Percentiles rank a stretch among this genome's conserved stretches.
Evolutionary conservation across 2,888 invertebrate species (phyloP).

Genomic region (Nephrotoma guestfalica): DNA sequence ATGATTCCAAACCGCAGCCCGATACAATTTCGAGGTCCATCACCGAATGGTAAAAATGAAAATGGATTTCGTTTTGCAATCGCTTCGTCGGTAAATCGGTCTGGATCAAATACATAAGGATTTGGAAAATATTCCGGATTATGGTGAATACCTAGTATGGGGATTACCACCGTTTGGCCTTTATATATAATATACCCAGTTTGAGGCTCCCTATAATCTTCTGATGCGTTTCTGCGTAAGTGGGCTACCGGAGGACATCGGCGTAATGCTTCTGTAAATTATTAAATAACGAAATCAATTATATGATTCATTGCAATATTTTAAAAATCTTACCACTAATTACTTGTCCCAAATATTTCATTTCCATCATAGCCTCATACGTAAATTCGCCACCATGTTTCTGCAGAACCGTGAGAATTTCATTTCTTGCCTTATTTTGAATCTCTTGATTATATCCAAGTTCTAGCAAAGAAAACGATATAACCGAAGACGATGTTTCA

Average conservation of each 20-base stretch:
- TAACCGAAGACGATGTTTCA: conserved; percentile 42
- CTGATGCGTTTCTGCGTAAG: conserved; percentile 29
- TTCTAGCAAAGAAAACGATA: conserved; percentile 39
- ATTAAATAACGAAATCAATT: not conserved
- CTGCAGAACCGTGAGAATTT: conserved; percentile 31
- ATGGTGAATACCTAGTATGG: conserved; percentile 21
- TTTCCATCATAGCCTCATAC: conserved; percentile 39
- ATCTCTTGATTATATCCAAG: conserved; percentile 37
- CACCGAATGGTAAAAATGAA: conserved; percentile 25
- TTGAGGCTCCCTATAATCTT: conserved; percentile 19
- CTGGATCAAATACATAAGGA: conserved; percentile 25
- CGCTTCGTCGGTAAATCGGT: conserved; percentile 21
- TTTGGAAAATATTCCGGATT: conserved; percentile 24
- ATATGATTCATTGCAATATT: too few species aligned
- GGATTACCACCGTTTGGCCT: conserved; percentile 18
- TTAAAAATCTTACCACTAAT: conserved; percentile 31
- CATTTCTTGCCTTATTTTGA: conserved; percentile 36
- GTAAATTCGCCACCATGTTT: conserved; percentile 34
- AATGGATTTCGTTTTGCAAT: conserved; percentile 17
- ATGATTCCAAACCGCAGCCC: conserved; percentile 27
- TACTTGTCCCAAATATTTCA: conserved; percentile 41
- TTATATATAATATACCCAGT: conserved; percentile 15
- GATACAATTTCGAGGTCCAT: conserved; percentile 27
- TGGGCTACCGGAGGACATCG: conserved; percentile 32
- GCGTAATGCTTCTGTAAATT: conserved; percentile 24